phyloP scores from a whole-genome alignment of 2,888 invertebrate species.

The Calliopum simillimum region DNA sequence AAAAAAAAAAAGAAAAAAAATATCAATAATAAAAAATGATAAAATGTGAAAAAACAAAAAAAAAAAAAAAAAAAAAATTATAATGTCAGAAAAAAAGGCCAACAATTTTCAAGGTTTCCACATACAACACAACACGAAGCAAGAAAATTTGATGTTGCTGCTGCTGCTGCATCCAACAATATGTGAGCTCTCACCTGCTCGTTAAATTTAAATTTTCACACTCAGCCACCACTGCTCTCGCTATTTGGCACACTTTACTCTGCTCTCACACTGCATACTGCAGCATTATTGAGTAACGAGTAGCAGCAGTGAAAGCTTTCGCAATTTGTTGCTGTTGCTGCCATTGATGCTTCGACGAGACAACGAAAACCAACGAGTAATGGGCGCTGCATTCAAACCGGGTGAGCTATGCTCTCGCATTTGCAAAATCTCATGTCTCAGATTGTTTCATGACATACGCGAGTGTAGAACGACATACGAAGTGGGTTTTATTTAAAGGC shows the following conservation, averaged over 20 bases:
- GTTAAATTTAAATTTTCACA: not conserved
- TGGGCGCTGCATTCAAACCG: not conserved
- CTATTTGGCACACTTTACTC: too few relatives aligned
- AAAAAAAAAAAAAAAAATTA: not conserved
- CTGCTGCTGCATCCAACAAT: not conserved
- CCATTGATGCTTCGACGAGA: not conserved
- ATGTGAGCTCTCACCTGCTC: not conserved
- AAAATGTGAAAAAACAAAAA: not conserved
- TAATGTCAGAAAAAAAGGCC: too few relatives aligned
- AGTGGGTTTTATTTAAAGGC: constrained; percentile 10
- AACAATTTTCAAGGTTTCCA: constrained; percentile 11
- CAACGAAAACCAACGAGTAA: too few relatives aligned
- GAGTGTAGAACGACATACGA: constrained; percentile 47
- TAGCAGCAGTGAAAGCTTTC: not conserved
- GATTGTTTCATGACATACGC: constrained; percentile 50
- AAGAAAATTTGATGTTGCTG: constrained; percentile 1
- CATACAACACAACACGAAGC: not conserved
- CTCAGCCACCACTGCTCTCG: too few relatives aligned
- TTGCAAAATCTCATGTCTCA: constrained; percentile 33
- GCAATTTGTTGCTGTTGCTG: not conserved
- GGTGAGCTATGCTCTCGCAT: constrained; percentile 8
- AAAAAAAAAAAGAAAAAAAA: not conserved
- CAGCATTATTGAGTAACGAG: too few relatives aligned
- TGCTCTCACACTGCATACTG: too few relatives aligned
- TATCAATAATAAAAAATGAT: not conserved